Conservation (phyloP, 2,113 vertebrate genomes). For the Onychostoma macrolepis region DNA sequence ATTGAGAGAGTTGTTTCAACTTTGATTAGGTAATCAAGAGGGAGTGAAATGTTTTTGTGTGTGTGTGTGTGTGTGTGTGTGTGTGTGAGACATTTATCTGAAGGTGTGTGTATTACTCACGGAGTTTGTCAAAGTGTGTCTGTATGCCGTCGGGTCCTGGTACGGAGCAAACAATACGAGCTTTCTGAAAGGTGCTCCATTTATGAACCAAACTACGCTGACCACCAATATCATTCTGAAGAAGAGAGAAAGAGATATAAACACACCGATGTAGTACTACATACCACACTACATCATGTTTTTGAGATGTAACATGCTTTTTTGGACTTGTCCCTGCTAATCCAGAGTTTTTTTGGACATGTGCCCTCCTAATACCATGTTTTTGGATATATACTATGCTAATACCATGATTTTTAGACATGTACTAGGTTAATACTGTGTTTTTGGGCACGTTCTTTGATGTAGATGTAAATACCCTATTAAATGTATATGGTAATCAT, state of each 20-base stretch:
- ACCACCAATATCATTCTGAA: conserved; percentile 81
- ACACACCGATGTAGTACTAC: not conserved
- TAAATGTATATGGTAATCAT: not conserved
- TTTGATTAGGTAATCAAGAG: not conserved
- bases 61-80: not conserved
- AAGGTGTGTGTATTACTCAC: conserved; percentile 70
- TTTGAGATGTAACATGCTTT: not conserved
- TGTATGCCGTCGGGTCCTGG: conserved; percentile 80
- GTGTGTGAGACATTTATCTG: conserved; percentile 9
- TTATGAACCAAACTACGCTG: conserved; percentile 83
- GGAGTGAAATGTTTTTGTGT: conserved; percentile 31
- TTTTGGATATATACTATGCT: not conserved
- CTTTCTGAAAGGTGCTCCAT: conserved; percentile 84
- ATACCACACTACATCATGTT: not conserved
- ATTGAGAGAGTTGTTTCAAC: not conserved
- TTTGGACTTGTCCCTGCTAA: not conserved
- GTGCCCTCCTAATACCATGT: not conserved
- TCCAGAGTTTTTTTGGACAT: not conserved
- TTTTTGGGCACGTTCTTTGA: not conserved
- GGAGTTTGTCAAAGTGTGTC: conserved; percentile 82
- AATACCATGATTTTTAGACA: not conserved
- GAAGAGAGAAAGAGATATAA: conserved; percentile 30
- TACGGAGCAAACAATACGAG: conserved; percentile 80
- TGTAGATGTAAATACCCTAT: not conserved
- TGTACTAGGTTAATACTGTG: not conserved